Evolutionary conservation across 2,888 invertebrate genomes (phyloP).

Genomic region (Cerceris rybyensis): DNA sequence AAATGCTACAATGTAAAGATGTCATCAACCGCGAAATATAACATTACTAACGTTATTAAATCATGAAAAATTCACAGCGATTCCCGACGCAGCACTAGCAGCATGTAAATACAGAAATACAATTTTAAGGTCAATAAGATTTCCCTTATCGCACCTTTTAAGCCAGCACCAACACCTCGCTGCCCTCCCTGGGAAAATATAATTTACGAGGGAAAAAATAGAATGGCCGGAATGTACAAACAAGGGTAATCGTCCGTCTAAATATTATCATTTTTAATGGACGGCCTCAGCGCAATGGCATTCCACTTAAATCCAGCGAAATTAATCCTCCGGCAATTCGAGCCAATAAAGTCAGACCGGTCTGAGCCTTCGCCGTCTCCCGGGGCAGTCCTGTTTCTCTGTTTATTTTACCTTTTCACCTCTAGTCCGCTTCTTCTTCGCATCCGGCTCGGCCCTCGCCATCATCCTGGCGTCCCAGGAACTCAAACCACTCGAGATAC

Average conservation of each 20-base stretch:
- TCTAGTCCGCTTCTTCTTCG: constrained; percentile 42
- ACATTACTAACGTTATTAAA: too few species aligned
- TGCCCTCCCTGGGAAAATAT: constrained; percentile 31
- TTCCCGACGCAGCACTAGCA: constrained; percentile 3
- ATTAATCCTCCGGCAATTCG: constrained; percentile 69
- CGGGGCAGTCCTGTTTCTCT: constrained; percentile 42
- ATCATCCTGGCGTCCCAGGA: constrained; percentile 27
- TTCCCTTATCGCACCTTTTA: constrained; percentile 33
- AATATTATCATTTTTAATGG: constrained; percentile 67
- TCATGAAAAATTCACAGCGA: constrained; percentile 6
- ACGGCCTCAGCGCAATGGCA: constrained; percentile 31
- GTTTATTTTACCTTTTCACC: constrained; percentile 68
- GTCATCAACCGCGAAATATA: too few species aligned
- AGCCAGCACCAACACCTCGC: constrained; percentile 15
- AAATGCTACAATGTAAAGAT: too few species aligned
- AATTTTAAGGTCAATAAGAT: constrained; percentile 52
- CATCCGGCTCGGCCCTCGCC: constrained; percentile 34
- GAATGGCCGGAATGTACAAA: constrained; percentile 31
- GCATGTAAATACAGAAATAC: constrained; percentile 29
- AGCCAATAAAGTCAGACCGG: constrained; percentile 62
- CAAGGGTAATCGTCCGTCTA: constrained; percentile 49
- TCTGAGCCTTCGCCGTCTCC: constrained; percentile 10
- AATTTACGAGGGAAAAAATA: constrained; percentile 46
- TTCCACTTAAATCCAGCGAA: constrained; percentile 61
- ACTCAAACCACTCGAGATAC: constrained; percentile 68